Evolutionary conservation across 2,888 invertebrate species (phyloP).

Genomic region (Lepidocyrtinus sp.): DNA sequence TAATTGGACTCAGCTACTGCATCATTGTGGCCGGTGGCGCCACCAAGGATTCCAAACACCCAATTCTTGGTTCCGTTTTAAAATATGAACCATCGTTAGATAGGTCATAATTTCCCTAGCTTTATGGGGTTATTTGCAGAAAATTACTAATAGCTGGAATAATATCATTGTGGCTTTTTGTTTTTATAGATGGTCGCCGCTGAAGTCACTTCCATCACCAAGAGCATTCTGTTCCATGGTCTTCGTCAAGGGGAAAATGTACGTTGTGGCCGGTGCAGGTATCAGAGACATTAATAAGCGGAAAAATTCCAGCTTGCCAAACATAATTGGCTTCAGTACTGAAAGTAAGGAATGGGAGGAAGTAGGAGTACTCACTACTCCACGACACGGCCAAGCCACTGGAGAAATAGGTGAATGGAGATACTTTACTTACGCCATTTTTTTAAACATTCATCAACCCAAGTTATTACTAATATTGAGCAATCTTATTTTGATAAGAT

Average conservation of each 20-base stretch:
- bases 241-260: slow-evolving; percentile 75
- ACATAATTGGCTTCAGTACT: slow-evolving; percentile 75
- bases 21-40: slow-evolving; percentile 85
- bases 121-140: neutral
- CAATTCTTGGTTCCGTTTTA: slow-evolving; percentile 71
- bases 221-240: slow-evolving; percentile 72
- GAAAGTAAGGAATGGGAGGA: slow-evolving; percentile 76
- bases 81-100: slow-evolving; percentile 35
- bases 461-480: neutral
- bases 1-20: slow-evolving; percentile 77
- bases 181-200: slow-evolving; percentile 43
- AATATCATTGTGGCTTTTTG: neutral
- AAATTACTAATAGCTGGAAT: neutral
- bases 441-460: neutral
- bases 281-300: slow-evolving; percentile 71
- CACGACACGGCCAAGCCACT: slow-evolving; percentile 79
- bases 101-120: slow-evolving; percentile 33
- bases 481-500: slow-evolving; percentile 65
- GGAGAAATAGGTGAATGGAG: slow-evolving; percentile 77
- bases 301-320: slow-evolving; percentile 73
- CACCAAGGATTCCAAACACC: slow-evolving; percentile 75
- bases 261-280: slow-evolving; percentile 80
- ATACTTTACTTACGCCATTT: neutral
- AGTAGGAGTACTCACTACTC: slow-evolving; percentile 78
- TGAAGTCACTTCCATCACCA: slow-evolving; percentile 69